phyloP scores from a whole-genome alignment of 1,140 invertebrate species.

The Mamestra configurata region DNA sequence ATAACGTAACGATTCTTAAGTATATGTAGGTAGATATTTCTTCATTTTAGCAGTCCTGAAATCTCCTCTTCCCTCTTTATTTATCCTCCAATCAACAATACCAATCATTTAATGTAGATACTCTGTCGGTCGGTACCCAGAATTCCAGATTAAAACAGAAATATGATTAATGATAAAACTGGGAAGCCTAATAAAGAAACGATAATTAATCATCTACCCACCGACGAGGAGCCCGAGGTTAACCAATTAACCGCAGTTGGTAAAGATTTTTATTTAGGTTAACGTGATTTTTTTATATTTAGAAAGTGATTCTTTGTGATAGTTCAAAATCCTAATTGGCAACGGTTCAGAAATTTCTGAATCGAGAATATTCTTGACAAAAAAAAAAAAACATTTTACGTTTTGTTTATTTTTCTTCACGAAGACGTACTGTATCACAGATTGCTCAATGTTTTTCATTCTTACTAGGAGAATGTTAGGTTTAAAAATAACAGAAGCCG shows the following conservation, averaged over 20 bases:
- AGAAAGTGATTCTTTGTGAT: background rate
- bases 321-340: constrained; percentile 19
- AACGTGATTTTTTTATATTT: background rate
- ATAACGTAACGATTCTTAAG: too few relatives aligned
- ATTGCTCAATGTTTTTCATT: background rate
- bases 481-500: background rate
- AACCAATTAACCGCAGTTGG: constrained; percentile 26
- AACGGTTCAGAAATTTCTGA: background rate
- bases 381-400: background rate
- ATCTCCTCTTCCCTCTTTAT: too few relatives aligned
- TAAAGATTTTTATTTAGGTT: constrained; percentile 22
- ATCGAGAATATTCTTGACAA: background rate
- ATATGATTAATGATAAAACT: constrained; percentile 47
- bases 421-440: background rate
- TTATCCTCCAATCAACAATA: too few relatives aligned
- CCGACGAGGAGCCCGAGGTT: constrained; percentile 9
- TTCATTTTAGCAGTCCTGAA: too few relatives aligned
- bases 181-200: constrained; percentile 39
- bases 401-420: background rate
- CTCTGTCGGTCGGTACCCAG: too few relatives aligned
- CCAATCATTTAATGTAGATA: background rate
- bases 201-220: constrained; percentile 41
- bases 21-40: too few relatives aligned
- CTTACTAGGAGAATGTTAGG: background rate
- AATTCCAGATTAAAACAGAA: constrained; percentile 29